phyloP scores from a whole-genome alignment of 1,140 invertebrate species.

The Chymomyza costata region DNA sequence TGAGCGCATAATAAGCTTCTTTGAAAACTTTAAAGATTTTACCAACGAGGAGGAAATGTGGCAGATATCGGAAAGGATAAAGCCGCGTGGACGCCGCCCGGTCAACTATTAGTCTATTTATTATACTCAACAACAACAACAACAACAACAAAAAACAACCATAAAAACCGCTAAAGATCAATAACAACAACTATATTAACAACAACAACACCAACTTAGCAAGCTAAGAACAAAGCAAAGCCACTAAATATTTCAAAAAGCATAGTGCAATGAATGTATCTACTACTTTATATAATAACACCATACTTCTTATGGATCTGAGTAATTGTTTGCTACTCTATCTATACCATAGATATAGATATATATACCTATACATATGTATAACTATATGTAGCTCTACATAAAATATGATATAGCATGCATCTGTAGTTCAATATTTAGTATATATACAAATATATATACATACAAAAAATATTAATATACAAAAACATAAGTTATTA shows the following conservation, averaged over 20 bases:
- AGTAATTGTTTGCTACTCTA: conserved; percentile 45
- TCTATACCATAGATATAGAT: conserved; percentile 24
- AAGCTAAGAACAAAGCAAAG: too few species aligned
- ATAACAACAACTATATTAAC: too few species aligned
- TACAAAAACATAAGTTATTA: conserved; percentile 8
- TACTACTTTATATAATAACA: conserved; percentile 9
- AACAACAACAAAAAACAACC: conserved; percentile 36
- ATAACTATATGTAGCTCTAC: conserved; percentile 20
- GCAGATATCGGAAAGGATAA: conserved; percentile 97
- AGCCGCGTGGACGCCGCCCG: conserved; percentile 82
- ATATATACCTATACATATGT: conserved; percentile 30
- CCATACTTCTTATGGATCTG: conserved; percentile 46
- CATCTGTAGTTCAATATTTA: conserved; percentile 16
- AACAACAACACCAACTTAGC: too few species aligned
- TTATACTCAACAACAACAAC: conserved; percentile 16
- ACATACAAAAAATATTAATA: too few species aligned
- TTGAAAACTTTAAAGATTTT: conserved; percentile 97
- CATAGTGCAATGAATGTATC: not conserved
- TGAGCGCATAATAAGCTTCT: conserved; percentile 94
- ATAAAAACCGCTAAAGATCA: conserved; percentile 9
- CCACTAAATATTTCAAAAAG: not conserved
- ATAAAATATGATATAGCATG: conserved; percentile 1
- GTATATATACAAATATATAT: conserved; percentile 27
- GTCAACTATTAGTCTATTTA: conserved; percentile 49
- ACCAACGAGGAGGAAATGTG: conserved; percentile 97